Evolutionary conservation across 2,888 invertebrate genomes (phyloP).

Genomic region (Limnephilus lunatus): DNA sequence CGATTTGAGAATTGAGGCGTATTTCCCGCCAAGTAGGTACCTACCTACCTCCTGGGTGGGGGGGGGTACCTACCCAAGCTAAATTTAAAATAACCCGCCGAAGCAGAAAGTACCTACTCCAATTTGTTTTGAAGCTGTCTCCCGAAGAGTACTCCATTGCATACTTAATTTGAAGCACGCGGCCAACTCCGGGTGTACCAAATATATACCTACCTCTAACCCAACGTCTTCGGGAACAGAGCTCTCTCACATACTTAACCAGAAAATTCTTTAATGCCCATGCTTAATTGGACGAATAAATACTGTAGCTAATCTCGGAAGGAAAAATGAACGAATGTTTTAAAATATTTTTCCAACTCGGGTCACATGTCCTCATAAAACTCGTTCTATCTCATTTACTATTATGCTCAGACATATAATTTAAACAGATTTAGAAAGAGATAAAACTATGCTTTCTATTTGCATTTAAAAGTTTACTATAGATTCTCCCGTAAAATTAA

Average conservation of each 20-base stretch:
- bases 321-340: no score
- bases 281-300: not conserved
- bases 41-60: not conserved
- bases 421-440: no score
- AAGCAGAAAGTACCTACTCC: conserved; percentile 47
- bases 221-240: not conserved
- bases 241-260: not conserved
- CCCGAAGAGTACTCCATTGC: conserved; percentile 47
- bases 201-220: not conserved
- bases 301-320: not conserved
- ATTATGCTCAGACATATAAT: no score
- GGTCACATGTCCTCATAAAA: no score
- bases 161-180: conserved; percentile 45
- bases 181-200: not conserved
- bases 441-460: no score
- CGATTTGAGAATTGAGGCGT: conserved; percentile 5
- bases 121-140: conserved; percentile 59
- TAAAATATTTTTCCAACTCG: no score
- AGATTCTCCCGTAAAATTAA: no score
- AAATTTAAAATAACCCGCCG: conserved; percentile 49
- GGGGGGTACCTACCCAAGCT: conserved; percentile 7
- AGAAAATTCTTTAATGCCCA: not conserved
- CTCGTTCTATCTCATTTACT: no score
- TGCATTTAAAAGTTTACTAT: no score
- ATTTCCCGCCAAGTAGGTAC: not conserved